phyloP scores from a whole-genome alignment of 2,888 invertebrate species.

The Caenorhabditis sp. region DNA sequence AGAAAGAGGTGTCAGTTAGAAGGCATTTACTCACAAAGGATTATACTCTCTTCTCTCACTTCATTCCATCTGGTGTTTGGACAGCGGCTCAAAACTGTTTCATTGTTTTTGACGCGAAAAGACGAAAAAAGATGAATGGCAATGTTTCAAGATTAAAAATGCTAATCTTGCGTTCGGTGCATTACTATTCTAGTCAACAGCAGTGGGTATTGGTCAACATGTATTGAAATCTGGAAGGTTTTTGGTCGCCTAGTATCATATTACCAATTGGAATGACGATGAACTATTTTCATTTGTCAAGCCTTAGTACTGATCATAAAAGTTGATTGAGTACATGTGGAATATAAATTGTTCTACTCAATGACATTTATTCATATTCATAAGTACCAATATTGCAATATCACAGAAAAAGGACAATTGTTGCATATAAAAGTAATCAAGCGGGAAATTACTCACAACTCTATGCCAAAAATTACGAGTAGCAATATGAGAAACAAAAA shows the following conservation, averaged over 20 bases:
- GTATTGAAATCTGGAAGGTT: not conserved
- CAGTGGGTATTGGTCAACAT: not conserved
- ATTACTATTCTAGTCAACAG: not conserved
- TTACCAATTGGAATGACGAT: not conserved
- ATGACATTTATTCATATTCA: not conserved
- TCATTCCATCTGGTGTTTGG: conserved; percentile 39
- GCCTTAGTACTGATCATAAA: too few species aligned
- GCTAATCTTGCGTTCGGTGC: not conserved
- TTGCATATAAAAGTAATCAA: not conserved
- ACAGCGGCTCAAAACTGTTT: conserved; percentile 41
- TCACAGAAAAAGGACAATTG: conserved; percentile 40
- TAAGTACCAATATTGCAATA: conserved; percentile 13
- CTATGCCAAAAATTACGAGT: not conserved
- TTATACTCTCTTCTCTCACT: conserved; percentile 36
- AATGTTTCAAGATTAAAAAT: conserved; percentile 40
- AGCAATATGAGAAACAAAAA: not conserved
- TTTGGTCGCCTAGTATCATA: not conserved
- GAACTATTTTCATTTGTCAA: too few species aligned
- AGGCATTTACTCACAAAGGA: conserved; percentile 56
- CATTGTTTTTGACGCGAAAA: conserved; percentile 27
- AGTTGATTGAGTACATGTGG: too few species aligned
- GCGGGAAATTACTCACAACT: not conserved
- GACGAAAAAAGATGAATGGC: conserved; percentile 18
- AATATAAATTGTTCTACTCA: not conserved
- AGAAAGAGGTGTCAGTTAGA: conserved; percentile 52